Evolutionary conservation across 1,140 invertebrate genomes (phyloP), one percentile per base, ranked within the genome.

Genomic region (Dendrolimus punctatus): DNA sequence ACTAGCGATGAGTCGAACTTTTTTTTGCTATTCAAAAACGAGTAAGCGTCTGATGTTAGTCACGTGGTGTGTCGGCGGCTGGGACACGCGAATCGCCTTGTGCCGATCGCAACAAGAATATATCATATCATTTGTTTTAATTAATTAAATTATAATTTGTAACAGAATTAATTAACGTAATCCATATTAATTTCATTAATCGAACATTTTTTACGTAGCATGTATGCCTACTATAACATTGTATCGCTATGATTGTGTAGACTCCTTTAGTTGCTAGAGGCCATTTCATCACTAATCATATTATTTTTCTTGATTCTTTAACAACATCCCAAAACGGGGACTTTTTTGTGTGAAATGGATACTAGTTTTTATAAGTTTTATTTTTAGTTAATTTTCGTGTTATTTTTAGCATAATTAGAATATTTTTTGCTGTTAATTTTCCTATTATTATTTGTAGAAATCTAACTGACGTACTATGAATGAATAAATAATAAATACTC

Each of bases 71-170:
- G 48, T 45, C 55, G 62, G 49, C 55, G 57, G 53, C 55, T 56
- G 47, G 41, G 53, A 63, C 51, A 68, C 54, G 76, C 76, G 76
- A 68, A 40, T 72, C 60, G 77, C 73, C 53, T 47, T 4, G 66
- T 70, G 76, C 62, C 58, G 68, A 68, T 57, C 77, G 79, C 73
- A 62, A 85, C 87, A 88, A 87, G 87, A 88, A 88, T 88, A 71
- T 78, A 80, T 87, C 87, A 88, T 88, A 88, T 88, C 87, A 88
- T 88, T 88, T 88, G 78, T 80, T 87, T 86, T 87, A 79, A 85
- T 75, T 71, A 75, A 63, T 76, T 82, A 73, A 80, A 69, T 73
- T 70, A 73, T 76, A 73, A 74, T 80, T 80, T 71, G 53, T 77
- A 72, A 74, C 67, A 67, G 63, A 65, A 65, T 72, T 80, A 74